phyloP scores from a whole-genome alignment of 2,888 invertebrate genomes.

The Drosophila subquinaria region DNA sequence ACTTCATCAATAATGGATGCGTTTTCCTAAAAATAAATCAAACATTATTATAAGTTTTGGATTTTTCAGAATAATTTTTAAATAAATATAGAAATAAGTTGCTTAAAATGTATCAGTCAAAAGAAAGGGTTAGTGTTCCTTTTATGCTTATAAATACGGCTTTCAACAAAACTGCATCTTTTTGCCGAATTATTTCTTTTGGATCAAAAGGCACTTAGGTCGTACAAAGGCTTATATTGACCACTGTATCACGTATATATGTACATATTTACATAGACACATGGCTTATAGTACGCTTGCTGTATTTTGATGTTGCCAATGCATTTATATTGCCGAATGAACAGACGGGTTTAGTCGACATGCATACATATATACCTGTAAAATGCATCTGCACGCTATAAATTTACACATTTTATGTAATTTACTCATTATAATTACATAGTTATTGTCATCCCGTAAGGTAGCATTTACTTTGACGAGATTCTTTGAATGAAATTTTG shows the following conservation, averaged over 20 bases:
- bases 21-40: slow-evolving; percentile 89
- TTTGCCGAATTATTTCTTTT: too few relatives aligned
- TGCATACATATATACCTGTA: neutral
- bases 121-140: neutral
- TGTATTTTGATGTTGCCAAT: neutral
- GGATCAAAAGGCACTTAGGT: neutral
- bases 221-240: neutral
- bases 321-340: neutral
- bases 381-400: neutral
- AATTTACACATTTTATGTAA: neutral
- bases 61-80: too few relatives aligned
- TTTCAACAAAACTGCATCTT: neutral
- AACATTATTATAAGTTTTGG: neutral
- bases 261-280: neutral
- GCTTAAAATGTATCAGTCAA: neutral
- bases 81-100: neutral
- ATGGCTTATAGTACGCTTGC: neutral
- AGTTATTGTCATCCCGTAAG: neutral
- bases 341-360: neutral
- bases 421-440: neutral
- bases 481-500: neutral
- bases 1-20: slow-evolving; percentile 95
- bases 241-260: neutral
- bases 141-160: neutral
- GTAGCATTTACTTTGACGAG: neutral